phyloP scores from a whole-genome alignment of 2,797 vertebrate genomes.

The Enteromius afrohamiltoni region DNA sequence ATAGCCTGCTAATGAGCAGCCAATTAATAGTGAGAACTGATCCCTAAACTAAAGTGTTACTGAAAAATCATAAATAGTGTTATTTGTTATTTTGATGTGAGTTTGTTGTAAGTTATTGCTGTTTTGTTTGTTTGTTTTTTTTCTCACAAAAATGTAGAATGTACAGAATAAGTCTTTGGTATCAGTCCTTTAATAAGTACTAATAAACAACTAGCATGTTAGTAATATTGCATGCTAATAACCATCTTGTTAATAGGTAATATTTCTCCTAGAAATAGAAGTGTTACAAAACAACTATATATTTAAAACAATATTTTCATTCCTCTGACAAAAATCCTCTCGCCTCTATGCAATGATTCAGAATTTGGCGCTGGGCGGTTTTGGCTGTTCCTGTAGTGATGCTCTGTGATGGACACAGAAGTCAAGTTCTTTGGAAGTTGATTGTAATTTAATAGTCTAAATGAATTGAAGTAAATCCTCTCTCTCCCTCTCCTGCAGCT shows the following conservation, averaged over 20 bases:
- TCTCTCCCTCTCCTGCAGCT: slow-evolving; percentile 75
- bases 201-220: background rate
- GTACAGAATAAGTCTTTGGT: background rate
- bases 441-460: background rate
- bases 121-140: too few relatives aligned
- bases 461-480: background rate
- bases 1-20: background rate
- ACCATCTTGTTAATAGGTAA: background rate
- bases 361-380: background rate
- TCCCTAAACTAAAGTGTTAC: background rate
- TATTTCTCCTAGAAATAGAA: background rate
- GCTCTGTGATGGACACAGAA: slow-evolving; percentile 11
- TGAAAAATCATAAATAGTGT: background rate
- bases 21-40: background rate
- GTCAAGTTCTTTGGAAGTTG: background rate
- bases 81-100: background rate
- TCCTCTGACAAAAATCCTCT: background rate
- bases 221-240: background rate
- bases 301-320: background rate
- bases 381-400: background rate
- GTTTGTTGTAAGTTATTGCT: background rate
- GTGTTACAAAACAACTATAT: background rate
- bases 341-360: background rate
- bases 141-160: background rate
- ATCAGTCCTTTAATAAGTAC: background rate